Conservation (phyloP, 2,797 vertebrate species). For the Alosa sapidissima region DNA sequence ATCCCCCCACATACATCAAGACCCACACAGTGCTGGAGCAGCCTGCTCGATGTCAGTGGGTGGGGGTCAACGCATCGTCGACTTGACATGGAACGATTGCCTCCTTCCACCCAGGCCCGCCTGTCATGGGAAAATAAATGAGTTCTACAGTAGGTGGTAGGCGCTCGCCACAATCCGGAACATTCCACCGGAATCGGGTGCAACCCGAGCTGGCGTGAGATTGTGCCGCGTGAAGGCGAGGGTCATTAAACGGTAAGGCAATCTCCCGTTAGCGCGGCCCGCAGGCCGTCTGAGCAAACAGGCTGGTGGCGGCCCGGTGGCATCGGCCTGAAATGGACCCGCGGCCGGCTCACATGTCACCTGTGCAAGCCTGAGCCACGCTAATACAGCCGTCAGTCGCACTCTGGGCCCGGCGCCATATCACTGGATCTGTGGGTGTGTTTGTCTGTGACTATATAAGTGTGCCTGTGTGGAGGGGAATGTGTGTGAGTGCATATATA, state of each 20-base stretch:
- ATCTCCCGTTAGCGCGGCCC: conserved; percentile 43
- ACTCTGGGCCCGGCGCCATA: neutral
- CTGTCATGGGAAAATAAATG: conserved; percentile 70
- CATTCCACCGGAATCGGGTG: conserved; percentile 62
- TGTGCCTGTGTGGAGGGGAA: neutral
- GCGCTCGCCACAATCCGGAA: conserved; percentile 65
- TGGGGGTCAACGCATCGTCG: conserved; percentile 32
- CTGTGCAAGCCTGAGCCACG: neutral
- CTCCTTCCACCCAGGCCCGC: conserved; percentile 18
- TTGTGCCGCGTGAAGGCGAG: conserved; percentile 32
- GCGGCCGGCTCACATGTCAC: conserved; percentile 43
- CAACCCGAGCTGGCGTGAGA: conserved; percentile 62
- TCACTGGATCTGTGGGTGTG: neutral
- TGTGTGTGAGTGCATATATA: too few relatives aligned
- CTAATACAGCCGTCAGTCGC: conserved; percentile 1
- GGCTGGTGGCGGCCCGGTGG: conserved; percentile 22
- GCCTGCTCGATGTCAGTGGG: conserved; percentile 22
- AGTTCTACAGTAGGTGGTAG: conserved; percentile 68
- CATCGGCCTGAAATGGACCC: conserved; percentile 43
- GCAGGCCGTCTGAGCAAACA: conserved; percentile 46
- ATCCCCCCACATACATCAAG: conserved; percentile 10
- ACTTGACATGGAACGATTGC: conserved; percentile 32
- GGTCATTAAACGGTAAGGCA: conserved; percentile 58
- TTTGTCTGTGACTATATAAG: neutral
- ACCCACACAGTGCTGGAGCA: conserved; percentile 5